These are phyloP conservation scores for Eucidaris tribuloides DNA, from an alignment of 35 echinoderm and acorn worm genomes.

Conservation along the genomic window DNA sequence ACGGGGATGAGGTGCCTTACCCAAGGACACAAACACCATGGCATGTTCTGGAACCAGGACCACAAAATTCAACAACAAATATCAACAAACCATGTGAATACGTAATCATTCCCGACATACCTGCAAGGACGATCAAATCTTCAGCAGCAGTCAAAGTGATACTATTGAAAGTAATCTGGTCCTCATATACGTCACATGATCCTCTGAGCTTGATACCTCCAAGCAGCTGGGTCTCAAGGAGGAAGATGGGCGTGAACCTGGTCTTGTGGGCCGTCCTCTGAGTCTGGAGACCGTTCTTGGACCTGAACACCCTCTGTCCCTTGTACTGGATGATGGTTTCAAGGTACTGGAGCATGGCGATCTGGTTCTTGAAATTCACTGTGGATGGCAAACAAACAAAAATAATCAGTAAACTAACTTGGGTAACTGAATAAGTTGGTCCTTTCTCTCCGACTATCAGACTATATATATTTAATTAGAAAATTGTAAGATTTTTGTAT, in stretches of 20 bases:
- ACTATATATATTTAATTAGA: no score
- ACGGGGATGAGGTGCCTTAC: no score
- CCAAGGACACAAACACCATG: no score
- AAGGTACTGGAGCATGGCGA: not conserved
- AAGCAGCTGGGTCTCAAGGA: not conserved
- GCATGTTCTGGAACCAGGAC: no score
- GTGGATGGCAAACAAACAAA: no score
- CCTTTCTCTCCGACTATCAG: no score
- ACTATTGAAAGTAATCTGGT: not conserved
- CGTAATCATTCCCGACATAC: not conserved
- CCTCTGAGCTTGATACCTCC: not conserved
- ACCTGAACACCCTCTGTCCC: not conserved
- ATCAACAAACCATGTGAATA: no score
- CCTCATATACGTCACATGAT: not conserved
- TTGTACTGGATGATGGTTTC: not conserved
- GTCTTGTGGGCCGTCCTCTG: not conserved
- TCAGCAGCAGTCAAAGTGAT: not conserved
- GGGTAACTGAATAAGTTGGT: no score
- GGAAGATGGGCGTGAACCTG: conserved; percentile 4
- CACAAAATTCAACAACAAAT: no score
- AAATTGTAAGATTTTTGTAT: no score
- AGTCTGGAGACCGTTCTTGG: not conserved
- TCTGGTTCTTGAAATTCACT: not conserved
- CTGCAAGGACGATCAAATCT: not conserved
- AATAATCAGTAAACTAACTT: no score